Conservation (phyloP, 1,140 invertebrate species). For the Megalopta genalis region DNA sequence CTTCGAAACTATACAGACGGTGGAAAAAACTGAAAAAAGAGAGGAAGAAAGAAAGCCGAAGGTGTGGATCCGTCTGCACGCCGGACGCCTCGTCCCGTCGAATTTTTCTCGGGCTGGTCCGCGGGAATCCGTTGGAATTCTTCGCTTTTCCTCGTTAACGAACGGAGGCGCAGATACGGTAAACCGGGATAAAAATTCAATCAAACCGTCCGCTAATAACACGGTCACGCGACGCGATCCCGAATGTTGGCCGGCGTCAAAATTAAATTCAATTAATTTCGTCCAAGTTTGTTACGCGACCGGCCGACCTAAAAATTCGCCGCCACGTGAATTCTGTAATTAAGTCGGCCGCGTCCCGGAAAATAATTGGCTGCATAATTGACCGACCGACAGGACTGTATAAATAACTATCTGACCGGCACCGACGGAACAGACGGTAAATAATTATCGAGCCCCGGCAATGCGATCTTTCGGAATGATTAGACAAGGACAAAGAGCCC, state of each 20-base stretch:
- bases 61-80: too few relatives aligned
- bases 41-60: background rate
- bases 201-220: conserved; percentile 44
- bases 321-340: conserved; percentile 33
- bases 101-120: too few relatives aligned
- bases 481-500: background rate
- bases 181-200: conserved; percentile 49
- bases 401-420: conserved; percentile 5
- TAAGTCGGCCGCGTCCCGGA: conserved; percentile 39
- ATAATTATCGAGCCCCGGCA: conserved; percentile 26
- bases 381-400: conserved; percentile 23
- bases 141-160: background rate
- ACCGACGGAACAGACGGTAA: conserved; percentile 5
- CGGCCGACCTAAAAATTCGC: conserved; percentile 42
- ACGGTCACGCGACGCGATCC: conserved; percentile 25
- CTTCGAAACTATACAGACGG: background rate
- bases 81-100: too few relatives aligned
- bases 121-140: conserved; percentile 27
- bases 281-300: conserved; percentile 35
- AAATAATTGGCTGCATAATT: conserved; percentile 62
- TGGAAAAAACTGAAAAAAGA: too few relatives aligned
- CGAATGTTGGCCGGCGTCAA: conserved; percentile 20
- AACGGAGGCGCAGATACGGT: background rate
- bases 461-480: background rate
- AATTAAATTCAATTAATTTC: conserved; percentile 63